Evolutionary conservation across 2,113 vertebrate species (phyloP).

Genomic region (Muntiacus muntjak): DNA sequence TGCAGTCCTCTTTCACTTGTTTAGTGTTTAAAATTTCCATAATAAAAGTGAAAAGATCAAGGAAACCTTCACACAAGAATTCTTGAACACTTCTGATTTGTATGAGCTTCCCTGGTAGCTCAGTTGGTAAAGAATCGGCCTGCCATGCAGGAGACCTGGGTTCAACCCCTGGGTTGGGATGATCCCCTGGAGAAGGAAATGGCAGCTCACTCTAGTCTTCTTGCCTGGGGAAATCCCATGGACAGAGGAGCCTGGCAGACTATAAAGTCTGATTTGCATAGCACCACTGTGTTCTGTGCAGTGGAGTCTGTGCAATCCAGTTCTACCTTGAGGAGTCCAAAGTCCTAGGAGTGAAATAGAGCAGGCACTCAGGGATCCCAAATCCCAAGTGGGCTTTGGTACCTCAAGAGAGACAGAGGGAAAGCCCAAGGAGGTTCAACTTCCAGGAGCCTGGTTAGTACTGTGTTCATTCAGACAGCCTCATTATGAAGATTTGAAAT

Average conservation of each 20-base stretch:
- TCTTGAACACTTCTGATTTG: neutral
- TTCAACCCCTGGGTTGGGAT: neutral
- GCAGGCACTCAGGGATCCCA: neutral
- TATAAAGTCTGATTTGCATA: neutral
- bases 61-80: neutral
- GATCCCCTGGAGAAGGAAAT: neutral
- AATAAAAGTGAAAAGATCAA: neutral
- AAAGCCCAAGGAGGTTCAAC: neutral
- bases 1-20: neutral
- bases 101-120: neutral
- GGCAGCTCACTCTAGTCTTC: neutral
- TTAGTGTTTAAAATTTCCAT: neutral
- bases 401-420: neutral
- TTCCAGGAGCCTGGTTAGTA: neutral
- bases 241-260: neutral
- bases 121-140: neutral
- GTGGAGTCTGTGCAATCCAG: rapidly evolving
- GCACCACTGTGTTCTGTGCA: neutral
- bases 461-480: neutral
- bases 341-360: neutral
- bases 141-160: neutral
- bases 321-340: neutral
- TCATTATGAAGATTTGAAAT: neutral
- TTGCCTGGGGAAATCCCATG: neutral
- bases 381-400: neutral